phyloP scores from a whole-genome alignment of 2,113 vertebrate species.

The Malurus elegans region DNA sequence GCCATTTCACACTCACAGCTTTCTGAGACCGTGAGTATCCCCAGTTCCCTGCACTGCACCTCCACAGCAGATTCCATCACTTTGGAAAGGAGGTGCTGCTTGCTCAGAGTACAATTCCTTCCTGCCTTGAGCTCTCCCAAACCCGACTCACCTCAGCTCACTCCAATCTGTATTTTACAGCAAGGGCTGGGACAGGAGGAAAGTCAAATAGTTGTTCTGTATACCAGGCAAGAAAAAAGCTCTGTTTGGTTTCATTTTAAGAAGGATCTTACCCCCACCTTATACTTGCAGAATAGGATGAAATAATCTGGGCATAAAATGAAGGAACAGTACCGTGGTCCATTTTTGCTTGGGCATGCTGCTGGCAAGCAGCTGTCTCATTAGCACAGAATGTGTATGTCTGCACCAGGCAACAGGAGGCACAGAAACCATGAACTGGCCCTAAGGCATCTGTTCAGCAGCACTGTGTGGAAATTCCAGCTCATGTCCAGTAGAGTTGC shows the following conservation, averaged over 20 bases:
- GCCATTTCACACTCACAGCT: background rate
- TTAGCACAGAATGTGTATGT: background rate
- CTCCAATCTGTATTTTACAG: background rate
- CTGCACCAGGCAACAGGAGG: background rate
- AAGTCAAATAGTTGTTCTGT: background rate
- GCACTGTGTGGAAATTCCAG: background rate
- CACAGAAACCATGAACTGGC: background rate
- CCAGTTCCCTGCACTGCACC: accelerated
- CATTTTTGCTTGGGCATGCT: background rate
- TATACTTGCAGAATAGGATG: background rate
- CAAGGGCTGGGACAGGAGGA: background rate
- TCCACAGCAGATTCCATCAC: background rate
- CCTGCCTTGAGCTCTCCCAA: background rate
- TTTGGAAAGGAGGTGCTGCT: background rate
- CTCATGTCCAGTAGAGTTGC: background rate
- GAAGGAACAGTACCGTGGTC: background rate
- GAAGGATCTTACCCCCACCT: background rate
- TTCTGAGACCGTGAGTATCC: background rate
- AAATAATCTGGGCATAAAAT: background rate
- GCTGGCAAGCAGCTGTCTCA: background rate
- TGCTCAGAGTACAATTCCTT: background rate
- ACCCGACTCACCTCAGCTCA: background rate
- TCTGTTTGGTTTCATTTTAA: background rate
- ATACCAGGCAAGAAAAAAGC: background rate
- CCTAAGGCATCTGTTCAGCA: background rate